These are phyloP conservation scores for Torymus tubicola DNA, from an alignment of 2,888 invertebrate species.

Conservation along the genomic window DNA sequence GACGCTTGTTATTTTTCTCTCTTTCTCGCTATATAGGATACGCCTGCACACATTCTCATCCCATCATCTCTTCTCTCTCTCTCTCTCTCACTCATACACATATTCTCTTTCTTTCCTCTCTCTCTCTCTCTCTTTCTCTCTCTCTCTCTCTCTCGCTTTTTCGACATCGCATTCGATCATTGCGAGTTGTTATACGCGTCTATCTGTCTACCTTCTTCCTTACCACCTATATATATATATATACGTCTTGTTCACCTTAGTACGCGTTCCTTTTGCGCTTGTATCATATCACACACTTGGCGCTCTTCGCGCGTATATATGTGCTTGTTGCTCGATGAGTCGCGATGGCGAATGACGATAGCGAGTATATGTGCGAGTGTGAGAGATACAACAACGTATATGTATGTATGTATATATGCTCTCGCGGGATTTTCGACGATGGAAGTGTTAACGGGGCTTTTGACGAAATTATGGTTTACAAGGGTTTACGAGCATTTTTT, in stretches of 20 bases:
- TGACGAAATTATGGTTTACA: neutral
- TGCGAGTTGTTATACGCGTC: slow-evolving; percentile 29
- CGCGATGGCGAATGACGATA: slow-evolving; percentile 46
- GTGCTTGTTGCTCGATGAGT: slow-evolving; percentile 46
- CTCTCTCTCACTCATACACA: neutral
- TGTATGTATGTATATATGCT: too few species aligned
- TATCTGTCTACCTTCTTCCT: neutral
- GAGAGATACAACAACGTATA: slow-evolving; percentile 13
- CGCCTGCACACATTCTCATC: too few species aligned
- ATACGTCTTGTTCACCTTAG: neutral
- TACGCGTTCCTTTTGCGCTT: too few species aligned
- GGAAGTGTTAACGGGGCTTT: too few species aligned
- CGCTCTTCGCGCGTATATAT: too few species aligned
- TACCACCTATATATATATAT: too few species aligned
- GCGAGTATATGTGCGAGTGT: neutral
- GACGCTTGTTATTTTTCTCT: slow-evolving; percentile 23
- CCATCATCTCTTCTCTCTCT: too few species aligned
- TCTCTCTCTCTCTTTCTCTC: neutral
- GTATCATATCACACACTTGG: neutral
- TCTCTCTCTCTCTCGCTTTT: slow-evolving; percentile 18
- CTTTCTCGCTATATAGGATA: too few species aligned
- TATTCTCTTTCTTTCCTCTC: slow-evolving; percentile 13
- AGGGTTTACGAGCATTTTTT: neutral
- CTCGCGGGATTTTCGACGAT: too few species aligned
- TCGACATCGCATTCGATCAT: slow-evolving; percentile 51